Percentiles rank a stretch among this genome's conserved stretches.
Evolutionary conservation across 2,113 vertebrate species (phyloP).

Genomic region (Platichthys flesus): DNA sequence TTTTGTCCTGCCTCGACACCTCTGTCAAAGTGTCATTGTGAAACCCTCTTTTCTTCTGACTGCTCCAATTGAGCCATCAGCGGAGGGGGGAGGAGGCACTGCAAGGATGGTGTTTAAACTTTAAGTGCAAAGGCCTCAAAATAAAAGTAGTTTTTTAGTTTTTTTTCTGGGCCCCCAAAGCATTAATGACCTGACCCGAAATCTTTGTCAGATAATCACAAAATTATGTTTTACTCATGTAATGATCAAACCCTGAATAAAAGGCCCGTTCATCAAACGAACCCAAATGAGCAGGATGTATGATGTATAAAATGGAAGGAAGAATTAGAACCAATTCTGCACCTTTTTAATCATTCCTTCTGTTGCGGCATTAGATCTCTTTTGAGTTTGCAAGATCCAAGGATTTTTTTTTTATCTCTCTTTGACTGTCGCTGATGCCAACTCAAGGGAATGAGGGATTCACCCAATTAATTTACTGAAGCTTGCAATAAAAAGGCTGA

Average conservation of each 20-base stretch:
- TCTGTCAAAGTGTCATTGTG: conserved; percentile 48
- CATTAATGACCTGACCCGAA: conserved; percentile 16
- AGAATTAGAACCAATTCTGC: conserved; percentile 41
- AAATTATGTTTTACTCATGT: conserved; percentile 22
- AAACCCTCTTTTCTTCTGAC: conserved; percentile 1
- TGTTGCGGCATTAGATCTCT: conserved; percentile 54
- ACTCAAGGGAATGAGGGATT: conserved; percentile 67
- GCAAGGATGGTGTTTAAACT: not conserved
- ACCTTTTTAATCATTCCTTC: conserved; percentile 63
- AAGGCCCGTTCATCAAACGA: conserved; percentile 38
- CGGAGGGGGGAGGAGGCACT: not conserved
- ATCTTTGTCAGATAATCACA: conserved; percentile 34
- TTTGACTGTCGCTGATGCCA: conserved; percentile 69
- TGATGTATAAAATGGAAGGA: conserved; percentile 41
- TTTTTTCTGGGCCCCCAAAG: not conserved
- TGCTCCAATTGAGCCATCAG: conserved; percentile 8
- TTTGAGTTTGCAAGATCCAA: conserved; percentile 54
- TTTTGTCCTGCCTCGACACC: conserved; percentile 1
- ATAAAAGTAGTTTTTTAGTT: not conserved
- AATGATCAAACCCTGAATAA: conserved; percentile 40
- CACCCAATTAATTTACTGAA: conserved; percentile 73
- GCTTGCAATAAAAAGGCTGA: conserved; percentile 65
- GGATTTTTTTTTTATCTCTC: conserved; percentile 51
- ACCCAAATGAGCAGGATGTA: conserved; percentile 46
- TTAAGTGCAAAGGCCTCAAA: not conserved